Conservation (phyloP, 2,888 invertebrate genomes). For the Dicranocentrus wangi region DNA sequence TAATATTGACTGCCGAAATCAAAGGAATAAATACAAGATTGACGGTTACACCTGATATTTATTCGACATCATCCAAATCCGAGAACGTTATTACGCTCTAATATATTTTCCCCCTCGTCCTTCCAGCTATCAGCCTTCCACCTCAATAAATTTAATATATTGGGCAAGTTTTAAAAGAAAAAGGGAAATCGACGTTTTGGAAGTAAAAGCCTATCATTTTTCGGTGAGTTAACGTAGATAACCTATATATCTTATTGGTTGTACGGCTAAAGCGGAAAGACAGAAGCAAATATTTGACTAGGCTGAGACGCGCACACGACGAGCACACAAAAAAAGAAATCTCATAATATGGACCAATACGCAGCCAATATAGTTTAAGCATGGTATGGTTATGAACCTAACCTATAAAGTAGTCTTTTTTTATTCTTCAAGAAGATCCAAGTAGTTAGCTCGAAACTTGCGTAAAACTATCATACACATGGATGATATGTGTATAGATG, state of each 20-base stretch:
- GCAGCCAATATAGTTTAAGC: too few relatives aligned
- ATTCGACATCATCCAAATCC: slow-evolving; percentile 1
- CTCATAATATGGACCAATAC: too few relatives aligned
- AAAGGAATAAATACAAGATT: slow-evolving; percentile 29
- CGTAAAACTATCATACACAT: too few relatives aligned
- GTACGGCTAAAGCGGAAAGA: background rate
- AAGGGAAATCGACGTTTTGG: slow-evolving; percentile 13
- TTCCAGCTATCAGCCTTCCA: background rate
- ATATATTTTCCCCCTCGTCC: background rate
- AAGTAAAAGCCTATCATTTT: too few relatives aligned
- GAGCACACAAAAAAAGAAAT: background rate
- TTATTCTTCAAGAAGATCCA: too few relatives aligned
- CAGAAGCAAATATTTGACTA: slow-evolving; percentile 60
- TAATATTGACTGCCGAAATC: too few relatives aligned
- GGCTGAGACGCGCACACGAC: slow-evolving; percentile 27
- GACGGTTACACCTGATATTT: slow-evolving; percentile 39
- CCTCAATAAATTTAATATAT: slow-evolving; percentile 13
- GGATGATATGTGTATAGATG: slow-evolving; percentile 8
- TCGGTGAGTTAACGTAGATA: too few relatives aligned
- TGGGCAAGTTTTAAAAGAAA: slow-evolving; percentile 17
- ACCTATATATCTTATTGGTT: too few relatives aligned
- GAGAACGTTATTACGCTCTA: background rate
- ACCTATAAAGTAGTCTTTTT: too few relatives aligned
- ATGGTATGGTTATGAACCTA: too few relatives aligned
- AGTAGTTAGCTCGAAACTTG: too few relatives aligned